phyloP scores from a whole-genome alignment of 1,140 invertebrate genomes.

The Solenopsis invicta region DNA sequence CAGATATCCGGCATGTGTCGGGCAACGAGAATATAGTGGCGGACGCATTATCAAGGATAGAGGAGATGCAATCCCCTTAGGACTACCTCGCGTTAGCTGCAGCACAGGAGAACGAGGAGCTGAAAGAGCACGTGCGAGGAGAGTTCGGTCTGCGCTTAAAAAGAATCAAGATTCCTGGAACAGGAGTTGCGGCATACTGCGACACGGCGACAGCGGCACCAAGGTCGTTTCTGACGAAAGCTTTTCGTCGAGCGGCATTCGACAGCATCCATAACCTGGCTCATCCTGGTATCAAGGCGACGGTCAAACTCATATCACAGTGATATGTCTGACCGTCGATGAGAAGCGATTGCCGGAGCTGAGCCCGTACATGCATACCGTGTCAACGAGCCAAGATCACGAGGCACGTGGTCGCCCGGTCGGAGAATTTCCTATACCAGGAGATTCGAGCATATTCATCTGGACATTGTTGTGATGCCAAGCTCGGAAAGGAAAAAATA shows the following conservation, averaged over 20 bases:
- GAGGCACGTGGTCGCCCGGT: background rate
- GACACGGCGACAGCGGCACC: background rate
- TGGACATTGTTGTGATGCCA: background rate
- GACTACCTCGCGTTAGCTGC: too few relatives aligned
- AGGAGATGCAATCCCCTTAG: too few relatives aligned
- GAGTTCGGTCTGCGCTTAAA: too few relatives aligned
- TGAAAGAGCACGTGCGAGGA: background rate
- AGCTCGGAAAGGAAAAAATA: background rate
- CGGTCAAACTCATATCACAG: background rate
- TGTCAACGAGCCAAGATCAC: background rate
- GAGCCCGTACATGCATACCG: background rate
- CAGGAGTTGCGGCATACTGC: background rate
- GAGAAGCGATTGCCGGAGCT: background rate
- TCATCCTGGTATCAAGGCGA: background rate
- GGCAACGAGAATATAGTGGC: background rate
- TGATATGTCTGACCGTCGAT: background rate
- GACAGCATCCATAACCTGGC: background rate
- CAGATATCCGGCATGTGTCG: background rate
- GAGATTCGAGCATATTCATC: too few relatives aligned
- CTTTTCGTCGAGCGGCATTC: background rate
- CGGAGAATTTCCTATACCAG: background rate
- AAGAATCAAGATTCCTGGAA: too few relatives aligned
- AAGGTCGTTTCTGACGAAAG: background rate
- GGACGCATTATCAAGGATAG: background rate
- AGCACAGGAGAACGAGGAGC: background rate